A percentile compares a stretch with the other conserved stretches of the same genome.
phyloP scores from a whole-genome alignment of 1,140 invertebrate species.

The Paralvinella palmiformis region DNA sequence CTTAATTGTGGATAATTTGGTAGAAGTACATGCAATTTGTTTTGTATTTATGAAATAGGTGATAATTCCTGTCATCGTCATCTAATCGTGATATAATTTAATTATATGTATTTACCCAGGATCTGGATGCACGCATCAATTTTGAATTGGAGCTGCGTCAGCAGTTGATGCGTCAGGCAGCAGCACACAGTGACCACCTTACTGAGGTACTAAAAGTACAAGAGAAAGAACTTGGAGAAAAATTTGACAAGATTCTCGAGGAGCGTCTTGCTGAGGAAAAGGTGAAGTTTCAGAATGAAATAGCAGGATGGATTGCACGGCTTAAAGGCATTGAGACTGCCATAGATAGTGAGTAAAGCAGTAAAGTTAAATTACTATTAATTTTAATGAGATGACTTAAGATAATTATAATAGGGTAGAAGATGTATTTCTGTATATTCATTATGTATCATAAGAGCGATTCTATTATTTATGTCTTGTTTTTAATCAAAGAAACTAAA shows the following conservation, averaged over 20 bases:
- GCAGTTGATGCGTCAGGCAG: constrained; percentile 71
- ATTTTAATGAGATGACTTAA: too few relatives aligned
- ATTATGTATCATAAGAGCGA: too few relatives aligned
- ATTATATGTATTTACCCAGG: constrained; percentile 50
- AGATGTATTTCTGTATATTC: too few relatives aligned
- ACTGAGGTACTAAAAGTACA: constrained; percentile 65
- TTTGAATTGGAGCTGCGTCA: constrained; percentile 68
- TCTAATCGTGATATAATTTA: too few relatives aligned
- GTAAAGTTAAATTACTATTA: too few relatives aligned
- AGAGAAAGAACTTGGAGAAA: constrained; percentile 62
- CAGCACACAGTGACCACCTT: constrained; percentile 77
- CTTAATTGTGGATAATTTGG: not conserved
- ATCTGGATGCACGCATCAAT: constrained; percentile 58
- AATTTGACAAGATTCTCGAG: constrained; percentile 58
- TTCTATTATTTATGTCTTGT: too few relatives aligned
- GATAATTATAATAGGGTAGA: too few relatives aligned
- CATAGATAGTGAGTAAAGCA: constrained; percentile 65
- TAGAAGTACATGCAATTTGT: constrained; percentile 22
- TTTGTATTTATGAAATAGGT: too few relatives aligned
- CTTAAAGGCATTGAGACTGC: constrained; percentile 81
- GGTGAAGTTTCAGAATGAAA: constrained; percentile 65
- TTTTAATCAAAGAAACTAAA: too few relatives aligned
- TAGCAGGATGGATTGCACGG: constrained; percentile 73
- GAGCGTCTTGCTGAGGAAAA: constrained; percentile 60
- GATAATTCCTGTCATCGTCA: too few relatives aligned